Base-by-base conservation (phyloP, 2,797 vertebrate genomes). In the Chanos chanos region DNA sequence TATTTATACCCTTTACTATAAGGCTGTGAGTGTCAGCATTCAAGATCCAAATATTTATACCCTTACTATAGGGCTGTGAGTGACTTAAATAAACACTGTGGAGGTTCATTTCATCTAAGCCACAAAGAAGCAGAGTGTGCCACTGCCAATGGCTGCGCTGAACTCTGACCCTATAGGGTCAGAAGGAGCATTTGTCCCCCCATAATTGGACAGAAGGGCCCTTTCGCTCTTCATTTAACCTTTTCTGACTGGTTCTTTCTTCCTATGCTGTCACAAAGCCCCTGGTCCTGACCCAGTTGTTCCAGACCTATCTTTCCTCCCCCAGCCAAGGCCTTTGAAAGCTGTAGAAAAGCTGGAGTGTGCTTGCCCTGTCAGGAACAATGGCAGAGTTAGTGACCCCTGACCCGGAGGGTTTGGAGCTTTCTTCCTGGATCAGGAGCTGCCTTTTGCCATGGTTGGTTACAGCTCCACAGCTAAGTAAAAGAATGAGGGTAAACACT, bases 151-250 rank as follows among this genome's bases (percentile, higher is more conserved):
- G 83, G 80, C 80, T 83, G 50, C 1, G 64, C 77, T 85, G 86
- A 91, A 87, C 86, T 84, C 74, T 88, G 83, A 88, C 87, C 88
- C 72, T n/a, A 1, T 30, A 12, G 61, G 88, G 89, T 90, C 89
- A 89, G 66, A 51, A 73, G 73, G 75, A 84, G 88, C 79, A 87
- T 92, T 91, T 87, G 87, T 92, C 81, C 82, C 78, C 72, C 68
- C 16, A 70, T 92, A 92, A 92, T 91, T 91, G 89, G 88, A 92
- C 90, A 92, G 90, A 93, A 92, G 89, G 88, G 81, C 74, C 86
- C 78, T 87, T 86, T 90, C 82, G 88, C 87, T 87, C 86, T 83
- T 89, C 84, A 88, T 89, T 91, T 91, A 91, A 90, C 87, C 88
- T 89, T 85, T 89, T 78, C 71, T 84, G 75, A 77, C 79, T 68